Evolutionary conservation across 1,140 invertebrate species (phyloP).

Genomic region (Plectrocnemia conspersa): DNA sequence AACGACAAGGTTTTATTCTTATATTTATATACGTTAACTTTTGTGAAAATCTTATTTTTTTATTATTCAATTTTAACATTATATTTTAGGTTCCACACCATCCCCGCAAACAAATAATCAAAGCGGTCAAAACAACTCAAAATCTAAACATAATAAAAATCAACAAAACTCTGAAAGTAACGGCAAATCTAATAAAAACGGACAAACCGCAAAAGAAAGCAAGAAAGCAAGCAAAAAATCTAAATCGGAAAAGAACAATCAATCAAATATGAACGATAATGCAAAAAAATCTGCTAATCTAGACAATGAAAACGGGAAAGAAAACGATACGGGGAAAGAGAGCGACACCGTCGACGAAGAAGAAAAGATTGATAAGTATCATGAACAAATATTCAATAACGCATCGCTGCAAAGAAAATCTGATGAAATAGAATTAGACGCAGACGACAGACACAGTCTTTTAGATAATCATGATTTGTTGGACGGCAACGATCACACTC

Average conservation of each 20-base stretch:
- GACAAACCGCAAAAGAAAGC: conserved; percentile 42
- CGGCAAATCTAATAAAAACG: conserved; percentile 38
- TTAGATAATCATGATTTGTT: conserved; percentile 48
- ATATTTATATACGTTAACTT: too few relatives aligned
- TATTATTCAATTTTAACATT: neutral
- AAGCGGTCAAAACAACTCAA: conserved; percentile 23
- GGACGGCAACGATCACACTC: conserved; percentile 47
- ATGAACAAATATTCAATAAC: conserved; percentile 21
- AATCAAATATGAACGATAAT: conserved; percentile 45
- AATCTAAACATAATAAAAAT: conserved; percentile 34
- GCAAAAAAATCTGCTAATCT: conserved; percentile 43
- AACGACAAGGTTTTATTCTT: conserved; percentile 15
- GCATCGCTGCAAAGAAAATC: neutral
- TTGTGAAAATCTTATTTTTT: too few relatives aligned
- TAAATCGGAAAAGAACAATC: conserved; percentile 41
- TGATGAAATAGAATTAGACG: conserved; percentile 46
- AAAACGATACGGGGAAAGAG: conserved; percentile 5
- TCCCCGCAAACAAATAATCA: conserved; percentile 23
- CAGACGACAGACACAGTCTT: conserved; percentile 49
- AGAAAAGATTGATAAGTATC: conserved; percentile 17
- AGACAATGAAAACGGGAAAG: conserved; percentile 9
- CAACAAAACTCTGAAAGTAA: conserved; percentile 45
- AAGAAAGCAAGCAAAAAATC: conserved; percentile 41
- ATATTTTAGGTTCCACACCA: conserved; percentile 23
- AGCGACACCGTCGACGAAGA: conserved; percentile 31